Percentiles rank a stretch among this genome's conserved stretches.
These are phyloP conservation scores for Muscicapa adusta DNA, from an alignment of 2,113 vertebrate genomes.

Conservation along the genomic window DNA sequence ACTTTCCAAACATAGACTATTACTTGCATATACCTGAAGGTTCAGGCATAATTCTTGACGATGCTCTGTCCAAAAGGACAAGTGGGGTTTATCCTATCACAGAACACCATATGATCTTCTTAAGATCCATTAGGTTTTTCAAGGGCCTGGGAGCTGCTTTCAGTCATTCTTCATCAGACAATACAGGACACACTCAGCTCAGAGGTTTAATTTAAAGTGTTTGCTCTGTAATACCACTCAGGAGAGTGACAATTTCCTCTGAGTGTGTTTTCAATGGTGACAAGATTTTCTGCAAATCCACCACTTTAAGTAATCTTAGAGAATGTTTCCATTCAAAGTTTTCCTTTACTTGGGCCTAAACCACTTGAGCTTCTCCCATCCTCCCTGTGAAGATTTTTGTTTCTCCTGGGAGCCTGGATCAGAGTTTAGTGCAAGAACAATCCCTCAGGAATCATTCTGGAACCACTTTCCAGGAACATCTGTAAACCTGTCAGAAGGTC, in stretches of 20 bases:
- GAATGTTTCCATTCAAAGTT: neutral
- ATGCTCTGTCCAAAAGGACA: neutral
- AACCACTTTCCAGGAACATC: neutral
- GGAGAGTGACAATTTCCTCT: neutral
- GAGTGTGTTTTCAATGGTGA: neutral
- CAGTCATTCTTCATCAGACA: neutral
- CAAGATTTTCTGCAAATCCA: neutral
- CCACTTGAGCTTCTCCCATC: neutral
- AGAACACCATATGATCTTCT: neutral
- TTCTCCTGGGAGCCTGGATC: neutral
- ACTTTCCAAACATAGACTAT: neutral
- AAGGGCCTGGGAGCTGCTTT: neutral
- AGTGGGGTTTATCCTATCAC: neutral
- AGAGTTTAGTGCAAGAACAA: neutral
- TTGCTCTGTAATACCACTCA: neutral
- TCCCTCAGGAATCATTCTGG: neutral
- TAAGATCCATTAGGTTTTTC: neutral
- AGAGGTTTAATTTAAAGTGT: neutral
- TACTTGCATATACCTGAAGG: neutral
- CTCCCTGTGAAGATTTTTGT: neutral
- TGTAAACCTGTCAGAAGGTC: neutral
- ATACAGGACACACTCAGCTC: neutral
- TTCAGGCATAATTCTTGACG: neutral
- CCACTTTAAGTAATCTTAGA: neutral
- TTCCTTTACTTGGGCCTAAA: neutral